Percentiles rank a stretch among this genome's conserved stretches.
Evolutionary conservation across 1,140 invertebrate genomes (phyloP).

Genomic region (Bombus sibiricus): DNA sequence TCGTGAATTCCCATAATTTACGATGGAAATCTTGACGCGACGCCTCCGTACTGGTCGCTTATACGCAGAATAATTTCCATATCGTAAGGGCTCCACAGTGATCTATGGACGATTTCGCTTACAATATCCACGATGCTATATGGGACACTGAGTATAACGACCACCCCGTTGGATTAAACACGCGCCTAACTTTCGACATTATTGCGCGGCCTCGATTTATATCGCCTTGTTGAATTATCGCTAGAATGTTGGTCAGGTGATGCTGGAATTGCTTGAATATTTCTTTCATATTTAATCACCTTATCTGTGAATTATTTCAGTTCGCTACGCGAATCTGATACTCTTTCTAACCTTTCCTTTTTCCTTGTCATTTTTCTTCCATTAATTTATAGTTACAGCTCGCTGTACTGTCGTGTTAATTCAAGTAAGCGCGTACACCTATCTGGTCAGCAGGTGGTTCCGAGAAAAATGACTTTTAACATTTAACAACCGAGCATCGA

Average conservation of each 20-base stretch:
- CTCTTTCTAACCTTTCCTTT: background rate
- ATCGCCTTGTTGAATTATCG: constrained; percentile 3
- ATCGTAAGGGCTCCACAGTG: constrained; percentile 73
- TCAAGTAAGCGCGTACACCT: too few species aligned
- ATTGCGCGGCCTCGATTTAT: constrained; percentile 34
- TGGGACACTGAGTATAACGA: constrained; percentile 63
- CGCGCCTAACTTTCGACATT: constrained; percentile 39
- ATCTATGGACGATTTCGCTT: constrained; percentile 74
- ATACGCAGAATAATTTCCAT: constrained; percentile 78
- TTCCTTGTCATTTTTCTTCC: background rate
- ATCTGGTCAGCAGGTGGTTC: too few species aligned
- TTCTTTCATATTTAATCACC: background rate
- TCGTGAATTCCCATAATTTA: constrained; percentile 78
- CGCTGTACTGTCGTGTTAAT: too few species aligned
- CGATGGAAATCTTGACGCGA: constrained; percentile 70
- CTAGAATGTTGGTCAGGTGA: background rate
- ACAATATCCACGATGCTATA: constrained; percentile 67
- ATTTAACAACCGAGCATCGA: too few species aligned
- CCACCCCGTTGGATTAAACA: constrained; percentile 49
- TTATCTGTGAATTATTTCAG: background rate
- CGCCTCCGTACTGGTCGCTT: constrained; percentile 46
- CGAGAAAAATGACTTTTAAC: too few species aligned
- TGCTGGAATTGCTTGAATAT: background rate
- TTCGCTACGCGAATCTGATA: background rate
- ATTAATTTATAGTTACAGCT: background rate